Conservation (phyloP, 1,140 invertebrate genomes). For the Danaus melanippus region DNA sequence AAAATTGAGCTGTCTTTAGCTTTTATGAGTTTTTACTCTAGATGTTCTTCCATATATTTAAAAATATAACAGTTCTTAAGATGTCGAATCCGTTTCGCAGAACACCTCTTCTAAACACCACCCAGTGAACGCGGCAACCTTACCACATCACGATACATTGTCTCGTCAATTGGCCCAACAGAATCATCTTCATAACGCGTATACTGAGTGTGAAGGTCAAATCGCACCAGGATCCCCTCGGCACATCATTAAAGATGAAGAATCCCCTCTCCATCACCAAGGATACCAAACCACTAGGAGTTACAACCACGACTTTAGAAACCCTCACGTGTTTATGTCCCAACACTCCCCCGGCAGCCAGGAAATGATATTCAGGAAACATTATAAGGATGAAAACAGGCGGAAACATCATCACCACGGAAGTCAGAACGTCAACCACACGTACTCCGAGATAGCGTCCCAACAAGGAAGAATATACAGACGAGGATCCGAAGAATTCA, state of each 20-base stretch:
- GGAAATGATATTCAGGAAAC: constrained; percentile 64
- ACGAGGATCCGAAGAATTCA: constrained; percentile 63
- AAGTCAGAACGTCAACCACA: constrained; percentile 70
- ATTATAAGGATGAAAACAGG: constrained; percentile 59
- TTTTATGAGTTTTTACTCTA: not conserved
- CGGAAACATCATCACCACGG: constrained; percentile 63
- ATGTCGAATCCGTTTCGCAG: constrained; percentile 31
- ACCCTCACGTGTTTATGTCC: constrained; percentile 66
- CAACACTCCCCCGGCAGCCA: constrained; percentile 66
- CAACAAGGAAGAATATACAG: constrained; percentile 66
- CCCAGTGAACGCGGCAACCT: constrained; percentile 48
- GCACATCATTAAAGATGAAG: constrained; percentile 51
- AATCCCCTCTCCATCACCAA: constrained; percentile 58
- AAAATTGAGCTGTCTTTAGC: constrained; percentile 32
- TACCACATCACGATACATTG: constrained; percentile 62
- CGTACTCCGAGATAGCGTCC: constrained; percentile 74
- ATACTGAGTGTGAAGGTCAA: constrained; percentile 48
- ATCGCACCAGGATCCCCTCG: constrained; percentile 43
- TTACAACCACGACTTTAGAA: constrained; percentile 76
- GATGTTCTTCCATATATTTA: not conserved
- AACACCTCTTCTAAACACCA: constrained; percentile 73
- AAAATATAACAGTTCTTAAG: too few species aligned
- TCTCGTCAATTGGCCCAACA: constrained; percentile 51
- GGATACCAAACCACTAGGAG: constrained; percentile 64
- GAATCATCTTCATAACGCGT: constrained; percentile 52